Percentiles rank a stretch among this genome's conserved stretches.
Evolutionary conservation across 2,113 vertebrate species (phyloP).

Genomic region (Ascaphus truei): DNA sequence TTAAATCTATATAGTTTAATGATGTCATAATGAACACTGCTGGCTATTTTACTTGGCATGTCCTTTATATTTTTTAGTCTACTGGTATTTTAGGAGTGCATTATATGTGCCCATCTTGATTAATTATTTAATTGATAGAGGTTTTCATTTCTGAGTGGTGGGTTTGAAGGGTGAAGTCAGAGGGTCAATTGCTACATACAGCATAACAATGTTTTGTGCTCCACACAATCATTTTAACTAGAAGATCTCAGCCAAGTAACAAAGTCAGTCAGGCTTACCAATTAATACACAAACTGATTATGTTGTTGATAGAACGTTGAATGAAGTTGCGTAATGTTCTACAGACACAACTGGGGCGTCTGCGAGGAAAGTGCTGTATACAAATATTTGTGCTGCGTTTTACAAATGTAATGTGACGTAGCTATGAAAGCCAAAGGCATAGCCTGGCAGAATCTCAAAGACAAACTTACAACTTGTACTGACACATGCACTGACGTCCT

Average conservation of each 20-base stretch:
- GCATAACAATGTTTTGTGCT: too few relatives aligned
- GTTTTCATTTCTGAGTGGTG: too few relatives aligned
- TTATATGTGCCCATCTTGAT: too few relatives aligned
- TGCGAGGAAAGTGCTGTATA: not conserved
- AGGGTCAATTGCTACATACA: too few relatives aligned
- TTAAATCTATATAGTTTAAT: too few relatives aligned
- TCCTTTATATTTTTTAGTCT: too few relatives aligned
- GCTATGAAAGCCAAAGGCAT: not conserved
- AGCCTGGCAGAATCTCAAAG: not conserved
- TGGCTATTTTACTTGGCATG: too few relatives aligned
- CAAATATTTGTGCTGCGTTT: constrained; percentile 32
- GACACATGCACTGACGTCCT: constrained; percentile 4
- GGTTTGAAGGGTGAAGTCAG: too few relatives aligned
- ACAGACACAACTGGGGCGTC: not conserved
- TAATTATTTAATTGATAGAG: too few relatives aligned
- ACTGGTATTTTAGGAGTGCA: too few relatives aligned
- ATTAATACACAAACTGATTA: constrained; percentile 9
- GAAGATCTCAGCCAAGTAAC: not conserved
- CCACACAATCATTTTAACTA: not conserved
- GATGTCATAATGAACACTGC: too few relatives aligned
- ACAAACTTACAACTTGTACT: constrained; percentile 7
- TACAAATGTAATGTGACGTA: constrained; percentile 15
- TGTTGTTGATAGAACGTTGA: constrained; percentile 6
- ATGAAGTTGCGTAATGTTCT: not conserved
- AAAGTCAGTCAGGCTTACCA: not conserved